Evolutionary conservation across 1,140 invertebrate species (phyloP).

Genomic region (Medauroidea extradentata): DNA sequence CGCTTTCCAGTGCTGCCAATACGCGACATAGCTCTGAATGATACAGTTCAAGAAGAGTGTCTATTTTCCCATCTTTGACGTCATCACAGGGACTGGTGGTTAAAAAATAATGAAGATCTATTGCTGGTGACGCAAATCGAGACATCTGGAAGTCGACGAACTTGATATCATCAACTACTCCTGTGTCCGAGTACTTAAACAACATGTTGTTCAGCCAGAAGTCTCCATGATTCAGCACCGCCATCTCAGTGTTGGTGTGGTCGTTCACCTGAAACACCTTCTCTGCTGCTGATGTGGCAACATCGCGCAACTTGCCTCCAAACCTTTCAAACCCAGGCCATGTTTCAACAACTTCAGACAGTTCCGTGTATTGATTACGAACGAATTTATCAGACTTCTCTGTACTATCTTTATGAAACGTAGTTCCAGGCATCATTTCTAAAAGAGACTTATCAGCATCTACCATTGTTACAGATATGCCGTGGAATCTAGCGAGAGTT

Average conservation of each 20-base stretch:
- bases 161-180: not conserved
- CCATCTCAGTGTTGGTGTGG: not conserved
- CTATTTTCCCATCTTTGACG: conserved; percentile 37
- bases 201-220: conserved; percentile 38
- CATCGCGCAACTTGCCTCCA: not conserved
- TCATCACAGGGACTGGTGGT: conserved; percentile 45
- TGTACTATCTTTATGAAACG: not conserved
- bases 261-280: not conserved
- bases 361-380: not conserved
- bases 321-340: conserved; percentile 4
- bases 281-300: not conserved
- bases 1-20: conserved; percentile 40
- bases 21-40: conserved; percentile 29
- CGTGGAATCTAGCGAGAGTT: conserved; percentile 18
- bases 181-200: conserved; percentile 23
- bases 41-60: conserved; percentile 44
- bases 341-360: not conserved
- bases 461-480: conserved; percentile 8
- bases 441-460: not conserved
- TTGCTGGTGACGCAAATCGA: conserved; percentile 45
- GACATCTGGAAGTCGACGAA: conserved; percentile 56
- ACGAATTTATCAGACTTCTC: not conserved
- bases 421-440: not conserved
- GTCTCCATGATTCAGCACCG: conserved; percentile 40
- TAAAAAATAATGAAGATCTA: conserved; percentile 55